A percentile compares a stretch with the other conserved stretches of the same genome.
These are phyloP conservation scores for Caenorhabditis japonica DNA, from an alignment of 2,888 invertebrate genomes.

Conservation along the genomic window DNA sequence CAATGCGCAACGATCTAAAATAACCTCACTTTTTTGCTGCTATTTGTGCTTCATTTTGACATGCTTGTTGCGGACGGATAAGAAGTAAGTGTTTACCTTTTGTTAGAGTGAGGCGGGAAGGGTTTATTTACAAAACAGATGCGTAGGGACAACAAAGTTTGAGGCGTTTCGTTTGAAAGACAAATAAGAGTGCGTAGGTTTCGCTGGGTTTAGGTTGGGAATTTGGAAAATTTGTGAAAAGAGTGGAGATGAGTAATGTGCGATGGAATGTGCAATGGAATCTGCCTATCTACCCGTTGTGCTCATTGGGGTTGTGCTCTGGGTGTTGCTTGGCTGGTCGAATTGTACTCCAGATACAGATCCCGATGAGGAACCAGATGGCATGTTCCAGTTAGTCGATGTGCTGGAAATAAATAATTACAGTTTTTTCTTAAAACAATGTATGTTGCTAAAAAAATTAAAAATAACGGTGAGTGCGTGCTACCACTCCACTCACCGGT, in stretches of 20 bases:
- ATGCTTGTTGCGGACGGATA: slow-evolving; percentile 28
- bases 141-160: slow-evolving; percentile 17
- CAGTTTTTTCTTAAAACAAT: neutral
- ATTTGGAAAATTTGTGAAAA: neutral
- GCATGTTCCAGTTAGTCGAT: slow-evolving; percentile 38
- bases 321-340: slow-evolving; percentile 12
- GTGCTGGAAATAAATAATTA: slow-evolving; percentile 20
- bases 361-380: slow-evolving; percentile 12
- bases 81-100: slow-evolving; percentile 37
- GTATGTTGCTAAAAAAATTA: neutral
- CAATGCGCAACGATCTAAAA: slow-evolving; percentile 49
- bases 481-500: slow-evolving; percentile 52
- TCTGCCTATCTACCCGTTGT: slow-evolving; percentile 38
- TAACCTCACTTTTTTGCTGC: slow-evolving; percentile 1
- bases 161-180: slow-evolving; percentile 19
- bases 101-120: slow-evolving; percentile 26
- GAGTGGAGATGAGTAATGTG: slow-evolving; percentile 1
- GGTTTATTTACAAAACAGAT: slow-evolving; percentile 51
- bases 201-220: slow-evolving; percentile 5
- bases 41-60: slow-evolving; percentile 34
- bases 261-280: neutral
- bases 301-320: slow-evolving; percentile 22
- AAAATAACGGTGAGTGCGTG: slow-evolving; percentile 22
- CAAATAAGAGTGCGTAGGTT: slow-evolving; percentile 28
- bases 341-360: slow-evolving; percentile 29